These are phyloP conservation scores for Sesamia nonagrioides DNA, from an alignment of 1,140 invertebrate species.

Conservation along the genomic window DNA sequence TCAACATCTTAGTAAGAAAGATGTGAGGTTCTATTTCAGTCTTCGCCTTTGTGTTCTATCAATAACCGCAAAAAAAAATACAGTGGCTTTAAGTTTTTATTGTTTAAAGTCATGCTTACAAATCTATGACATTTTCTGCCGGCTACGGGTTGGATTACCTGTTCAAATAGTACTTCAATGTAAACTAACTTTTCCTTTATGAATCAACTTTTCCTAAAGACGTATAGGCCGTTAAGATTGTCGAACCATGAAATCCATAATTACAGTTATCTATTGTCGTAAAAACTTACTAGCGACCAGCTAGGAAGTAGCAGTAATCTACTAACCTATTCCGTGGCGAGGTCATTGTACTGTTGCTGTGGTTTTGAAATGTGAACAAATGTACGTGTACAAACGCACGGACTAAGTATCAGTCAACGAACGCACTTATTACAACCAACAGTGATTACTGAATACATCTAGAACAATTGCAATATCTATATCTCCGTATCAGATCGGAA, in stretches of 20 bases:
- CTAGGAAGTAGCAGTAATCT: conserved; percentile 59
- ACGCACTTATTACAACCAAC: conserved; percentile 36
- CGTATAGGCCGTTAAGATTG: neutral
- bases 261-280: conserved; percentile 39
- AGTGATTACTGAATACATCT: conserved; percentile 8
- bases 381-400: conserved; percentile 52
- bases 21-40: conserved; percentile 5
- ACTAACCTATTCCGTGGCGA: conserved; percentile 66
- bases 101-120: neutral
- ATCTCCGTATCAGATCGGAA: conserved; percentile 9
- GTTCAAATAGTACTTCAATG: neutral
- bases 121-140: neutral
- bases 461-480: neutral
- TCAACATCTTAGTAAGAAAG: conserved; percentile 9
- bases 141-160: neutral
- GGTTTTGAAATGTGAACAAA: conserved; percentile 63
- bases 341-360: conserved; percentile 67
- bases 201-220: conserved; percentile 22
- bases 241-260: conserved; percentile 20
- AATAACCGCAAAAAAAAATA: conserved; percentile 8
- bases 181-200: neutral
- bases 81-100: neutral
- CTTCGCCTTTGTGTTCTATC: neutral
- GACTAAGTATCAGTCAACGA: conserved; percentile 47
- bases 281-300: conserved; percentile 49